phyloP scores from a whole-genome alignment of 1,140 invertebrate species.

The Caligus rogercresseyi region DNA sequence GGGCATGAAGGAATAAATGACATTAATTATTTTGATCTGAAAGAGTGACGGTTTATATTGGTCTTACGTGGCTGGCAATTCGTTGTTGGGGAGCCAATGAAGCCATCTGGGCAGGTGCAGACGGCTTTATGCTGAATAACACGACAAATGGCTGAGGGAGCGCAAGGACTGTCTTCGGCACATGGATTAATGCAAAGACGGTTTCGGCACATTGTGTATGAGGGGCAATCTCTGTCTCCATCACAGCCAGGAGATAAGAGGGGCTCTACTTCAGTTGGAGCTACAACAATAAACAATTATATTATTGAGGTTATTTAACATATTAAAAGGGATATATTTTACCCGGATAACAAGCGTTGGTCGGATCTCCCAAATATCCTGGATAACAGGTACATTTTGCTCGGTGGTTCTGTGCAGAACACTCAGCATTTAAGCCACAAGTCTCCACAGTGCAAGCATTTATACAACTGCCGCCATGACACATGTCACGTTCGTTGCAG shows the following conservation, averaged over 20 bases:
- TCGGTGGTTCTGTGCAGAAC: constrained; percentile 45
- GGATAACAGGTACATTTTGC: constrained; percentile 47
- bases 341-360: constrained; percentile 45
- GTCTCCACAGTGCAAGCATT: constrained; percentile 57
- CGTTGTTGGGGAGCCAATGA: constrained; percentile 29
- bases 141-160: constrained; percentile 20
- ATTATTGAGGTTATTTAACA: no score
- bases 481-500: constrained; percentile 36
- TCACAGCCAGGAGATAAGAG: constrained; percentile 39
- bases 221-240: constrained; percentile 52
- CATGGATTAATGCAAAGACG: constrained; percentile 54
- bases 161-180: constrained; percentile 20
- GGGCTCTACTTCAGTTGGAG: constrained; percentile 27
- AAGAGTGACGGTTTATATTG: no score
- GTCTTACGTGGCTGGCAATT: constrained; percentile 20
- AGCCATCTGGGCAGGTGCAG: constrained; percentile 40
- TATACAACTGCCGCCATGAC: constrained; percentile 50
- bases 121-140: constrained; percentile 50
- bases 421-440: constrained; percentile 40
- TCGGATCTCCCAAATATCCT: constrained; percentile 52
- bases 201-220: constrained; percentile 50
- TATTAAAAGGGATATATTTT: background rate
- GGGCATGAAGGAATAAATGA: background rate
- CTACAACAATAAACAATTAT: background rate
- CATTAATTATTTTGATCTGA: no score